These are phyloP conservation scores for Mycetomoellerius zeteki DNA, from an alignment of 1,140 invertebrate species.

Conservation along the genomic window DNA sequence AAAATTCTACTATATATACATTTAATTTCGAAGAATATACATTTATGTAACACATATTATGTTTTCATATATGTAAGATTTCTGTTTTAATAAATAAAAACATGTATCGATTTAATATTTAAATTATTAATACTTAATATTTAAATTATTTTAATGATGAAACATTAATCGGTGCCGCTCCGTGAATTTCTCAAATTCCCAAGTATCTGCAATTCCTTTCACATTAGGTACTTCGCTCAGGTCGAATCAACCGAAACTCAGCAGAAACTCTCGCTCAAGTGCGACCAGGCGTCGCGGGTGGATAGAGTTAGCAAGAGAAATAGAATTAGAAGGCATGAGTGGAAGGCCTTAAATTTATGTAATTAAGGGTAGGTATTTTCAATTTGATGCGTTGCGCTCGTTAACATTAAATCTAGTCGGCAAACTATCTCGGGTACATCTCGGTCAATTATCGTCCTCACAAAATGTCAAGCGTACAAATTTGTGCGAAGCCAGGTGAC, in stretches of 20 bases:
- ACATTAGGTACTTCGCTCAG: constrained; percentile 8
- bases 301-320: constrained; percentile 61
- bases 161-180: neutral
- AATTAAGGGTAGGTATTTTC: constrained; percentile 65
- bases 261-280: constrained; percentile 30
- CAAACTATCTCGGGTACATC: constrained; percentile 6
- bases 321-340: constrained; percentile 66
- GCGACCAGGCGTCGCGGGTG: neutral
- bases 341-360: constrained; percentile 63
- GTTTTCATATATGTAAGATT: neutral
- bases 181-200: constrained; percentile 38
- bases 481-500: neutral
- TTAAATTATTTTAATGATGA: constrained; percentile 24
- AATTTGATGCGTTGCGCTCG: constrained; percentile 64
- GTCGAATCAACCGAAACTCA: constrained; percentile 19
- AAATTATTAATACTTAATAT: neutral
- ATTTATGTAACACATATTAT: neutral
- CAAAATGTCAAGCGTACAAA: constrained; percentile 11
- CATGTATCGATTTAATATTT: neutral
- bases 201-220: constrained; percentile 46
- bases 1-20: neutral
- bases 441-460: constrained; percentile 50
- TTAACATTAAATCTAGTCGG: constrained; percentile 71
- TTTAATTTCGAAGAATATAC: neutral
- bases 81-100: neutral